Base-by-base conservation (phyloP, 2,113 vertebrate genomes). In the Menura novaehollandiae region DNA sequence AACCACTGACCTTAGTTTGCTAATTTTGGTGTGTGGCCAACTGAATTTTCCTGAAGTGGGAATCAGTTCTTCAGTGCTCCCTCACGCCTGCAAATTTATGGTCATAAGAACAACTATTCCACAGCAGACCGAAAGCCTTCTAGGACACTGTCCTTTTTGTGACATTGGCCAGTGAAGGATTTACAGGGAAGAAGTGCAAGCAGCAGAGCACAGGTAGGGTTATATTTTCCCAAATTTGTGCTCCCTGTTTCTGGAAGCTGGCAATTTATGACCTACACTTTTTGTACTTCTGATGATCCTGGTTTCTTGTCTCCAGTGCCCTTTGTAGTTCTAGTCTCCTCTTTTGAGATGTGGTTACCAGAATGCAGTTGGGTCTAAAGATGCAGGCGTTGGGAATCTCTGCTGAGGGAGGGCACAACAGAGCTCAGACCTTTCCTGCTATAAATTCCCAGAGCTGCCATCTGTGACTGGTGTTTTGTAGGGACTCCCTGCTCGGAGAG, bases 351-450 rank as follows among this genome's bases (percentile, higher is more conserved):
- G 52, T 6, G 15, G 23, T 58, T 85, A 52, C 30, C 43, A 85
- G 58, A n/a, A 79, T 28, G 66, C 30, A 18, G 10, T 33, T 0
- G 1, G 14, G 8, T 87, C 78, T 59, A 4, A 47, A 51, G 68
- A 5, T 0, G 3, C 11, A 1, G 3, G 11, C 2, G 0, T 37
- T 62, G 62, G 72, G 19, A n/a, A 22, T 56, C 41, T 91, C 15
- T 76, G 41, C 53, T 0, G 1, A 44, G 58, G 62, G 62, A 90
- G 32, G 19, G 24, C 13, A 15, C 4, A 15, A 8, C 12, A 22
- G 52, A 62, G 32, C 62, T 53, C 44, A 28, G 68, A 12, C 43
- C 22, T 62, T 44, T 4, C 2, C 32, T 60, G 53, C 14, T 2
- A 2, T 8, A 2, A 26, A 39, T 73, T 64, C 43, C 63, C 15